These are phyloP conservation scores for Anoplopoma fimbria DNA, from an alignment of 2,113 vertebrate species.

Conservation along the genomic window DNA sequence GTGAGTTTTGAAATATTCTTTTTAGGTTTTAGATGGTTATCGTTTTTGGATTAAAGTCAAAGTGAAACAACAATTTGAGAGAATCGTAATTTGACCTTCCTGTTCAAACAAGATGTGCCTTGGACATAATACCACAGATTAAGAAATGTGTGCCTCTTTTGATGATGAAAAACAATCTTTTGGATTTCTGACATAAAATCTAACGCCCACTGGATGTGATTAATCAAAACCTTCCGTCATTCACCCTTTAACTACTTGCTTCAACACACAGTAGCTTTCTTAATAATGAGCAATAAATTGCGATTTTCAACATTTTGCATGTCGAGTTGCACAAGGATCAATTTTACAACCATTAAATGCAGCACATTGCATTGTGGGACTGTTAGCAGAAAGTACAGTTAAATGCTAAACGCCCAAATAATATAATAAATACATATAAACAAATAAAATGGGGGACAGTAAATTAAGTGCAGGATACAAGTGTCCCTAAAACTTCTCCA, in stretches of 20 bases:
- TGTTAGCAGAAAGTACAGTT: not conserved
- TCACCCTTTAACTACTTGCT: too few relatives aligned
- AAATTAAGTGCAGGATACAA: too few relatives aligned
- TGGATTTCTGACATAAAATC: too few relatives aligned
- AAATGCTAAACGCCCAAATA: not conserved
- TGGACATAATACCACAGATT: not conserved
- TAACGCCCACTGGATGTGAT: too few relatives aligned
- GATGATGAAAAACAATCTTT: too few relatives aligned
- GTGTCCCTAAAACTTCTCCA: not conserved
- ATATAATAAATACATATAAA: not conserved
- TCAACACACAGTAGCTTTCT: not conserved
- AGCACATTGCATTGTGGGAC: not conserved
- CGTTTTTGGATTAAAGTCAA: slow-evolving; percentile 9
- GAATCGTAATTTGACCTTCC: not conserved
- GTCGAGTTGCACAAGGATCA: too few relatives aligned
- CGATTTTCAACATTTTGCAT: not conserved
- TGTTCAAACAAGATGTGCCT: not conserved
- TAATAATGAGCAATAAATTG: not conserved
- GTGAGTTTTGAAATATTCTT: not conserved
- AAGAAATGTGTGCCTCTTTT: too few relatives aligned
- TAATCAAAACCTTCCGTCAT: too few relatives aligned
- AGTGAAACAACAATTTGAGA: slow-evolving; percentile 7
- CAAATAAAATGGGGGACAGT: not conserved
- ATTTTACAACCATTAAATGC: not conserved
- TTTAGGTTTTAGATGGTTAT: slow-evolving; percentile 9